Conservation (phyloP, 1,140 invertebrate species). For the Trichomalopsis sarcophagae region DNA sequence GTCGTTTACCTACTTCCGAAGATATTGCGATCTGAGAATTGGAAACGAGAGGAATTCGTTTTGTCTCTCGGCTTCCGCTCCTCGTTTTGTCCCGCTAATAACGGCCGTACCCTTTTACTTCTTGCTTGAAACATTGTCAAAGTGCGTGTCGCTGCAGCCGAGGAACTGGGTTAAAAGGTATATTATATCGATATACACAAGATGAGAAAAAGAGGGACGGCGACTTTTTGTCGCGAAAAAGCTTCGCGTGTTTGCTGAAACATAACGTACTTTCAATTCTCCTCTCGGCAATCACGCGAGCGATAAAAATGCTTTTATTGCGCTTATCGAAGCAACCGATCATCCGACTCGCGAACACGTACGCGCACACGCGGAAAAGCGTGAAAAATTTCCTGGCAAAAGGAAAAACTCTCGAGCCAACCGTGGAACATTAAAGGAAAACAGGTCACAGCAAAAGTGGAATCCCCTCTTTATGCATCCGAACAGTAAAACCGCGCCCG, state of each 20-base stretch:
- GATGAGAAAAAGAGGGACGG: too few relatives aligned
- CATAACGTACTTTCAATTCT: neutral
- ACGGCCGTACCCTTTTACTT: too few relatives aligned
- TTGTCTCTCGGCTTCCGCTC: neutral
- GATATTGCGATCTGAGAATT: neutral
- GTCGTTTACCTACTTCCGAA: neutral
- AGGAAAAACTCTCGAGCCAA: neutral
- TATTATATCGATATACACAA: too few relatives aligned
- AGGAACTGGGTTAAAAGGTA: neutral
- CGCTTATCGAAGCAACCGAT: neutral
- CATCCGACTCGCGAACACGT: too few relatives aligned
- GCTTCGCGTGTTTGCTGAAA: too few relatives aligned
- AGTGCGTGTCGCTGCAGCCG: neutral
- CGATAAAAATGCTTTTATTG: neutral
- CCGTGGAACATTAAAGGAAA: neutral
- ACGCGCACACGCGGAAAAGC: too few relatives aligned
- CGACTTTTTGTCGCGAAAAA: too few relatives aligned
- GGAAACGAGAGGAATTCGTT: neutral
- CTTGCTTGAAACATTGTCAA: neutral
- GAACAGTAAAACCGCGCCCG: neutral
- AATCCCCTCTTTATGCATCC: neutral
- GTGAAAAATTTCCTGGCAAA: too few relatives aligned
- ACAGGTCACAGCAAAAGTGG: neutral
- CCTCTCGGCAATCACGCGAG: neutral
- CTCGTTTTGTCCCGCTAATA: too few relatives aligned